These are phyloP conservation scores for Spinus pinus DNA, from an alignment of 2,797 vertebrate genomes.

Conservation along the genomic window DNA sequence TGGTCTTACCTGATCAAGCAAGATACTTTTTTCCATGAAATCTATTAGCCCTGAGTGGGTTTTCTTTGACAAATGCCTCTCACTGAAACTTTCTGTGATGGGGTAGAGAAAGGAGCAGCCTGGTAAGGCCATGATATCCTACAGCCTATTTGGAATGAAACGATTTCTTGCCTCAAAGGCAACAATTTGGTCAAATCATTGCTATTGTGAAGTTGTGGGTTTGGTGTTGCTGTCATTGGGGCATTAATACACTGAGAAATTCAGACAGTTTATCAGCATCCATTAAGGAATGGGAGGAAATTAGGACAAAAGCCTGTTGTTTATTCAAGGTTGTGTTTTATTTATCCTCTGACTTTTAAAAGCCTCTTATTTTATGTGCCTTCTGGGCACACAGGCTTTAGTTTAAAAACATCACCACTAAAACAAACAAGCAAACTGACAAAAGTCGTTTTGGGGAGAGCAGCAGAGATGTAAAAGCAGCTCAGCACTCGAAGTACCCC, in stretches of 20 bases:
- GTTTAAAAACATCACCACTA: conserved; percentile 49
- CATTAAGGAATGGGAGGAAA: conserved; percentile 72
- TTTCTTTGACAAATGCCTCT: not conserved
- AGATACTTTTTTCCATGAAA: not conserved
- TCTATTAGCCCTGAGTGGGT: not conserved
- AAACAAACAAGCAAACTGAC: conserved; percentile 57
- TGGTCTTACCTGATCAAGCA: not conserved
- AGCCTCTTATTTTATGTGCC: conserved; percentile 49
- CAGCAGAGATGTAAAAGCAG: conserved; percentile 40
- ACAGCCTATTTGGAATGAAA: not conserved
- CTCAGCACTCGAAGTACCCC: not conserved
- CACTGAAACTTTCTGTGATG: not conserved
- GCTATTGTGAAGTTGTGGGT: conserved; percentile 18
- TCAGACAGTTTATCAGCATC: conserved; percentile 64
- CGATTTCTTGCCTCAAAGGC: conserved; percentile 26
- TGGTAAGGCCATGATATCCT: not conserved
- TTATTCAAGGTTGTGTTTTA: conserved; percentile 65
- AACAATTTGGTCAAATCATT: conserved; percentile 24
- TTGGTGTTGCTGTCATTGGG: not conserved
- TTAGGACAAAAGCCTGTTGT: conserved; percentile 65
- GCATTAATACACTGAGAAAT: conserved; percentile 20
- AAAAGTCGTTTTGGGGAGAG: conserved; percentile 17
- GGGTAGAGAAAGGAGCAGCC: not conserved
- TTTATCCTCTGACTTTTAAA: conserved; percentile 62
- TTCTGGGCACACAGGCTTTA: conserved; percentile 39